These are phyloP conservation scores for Lepus europaeus DNA, from an alignment of 2,113 vertebrate species.

Conservation along the genomic window DNA sequence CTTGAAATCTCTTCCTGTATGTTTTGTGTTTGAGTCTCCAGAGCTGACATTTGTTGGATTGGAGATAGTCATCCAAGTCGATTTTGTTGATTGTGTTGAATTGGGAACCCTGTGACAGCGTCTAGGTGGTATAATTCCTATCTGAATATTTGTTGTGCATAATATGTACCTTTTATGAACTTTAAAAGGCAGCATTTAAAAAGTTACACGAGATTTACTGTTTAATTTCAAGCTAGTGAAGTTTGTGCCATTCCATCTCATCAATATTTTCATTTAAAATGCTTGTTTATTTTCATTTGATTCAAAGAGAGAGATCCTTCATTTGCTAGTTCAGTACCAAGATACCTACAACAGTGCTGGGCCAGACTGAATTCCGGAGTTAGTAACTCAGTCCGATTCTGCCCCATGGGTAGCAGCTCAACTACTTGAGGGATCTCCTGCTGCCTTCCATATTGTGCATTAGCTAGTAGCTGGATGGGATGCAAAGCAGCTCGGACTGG, in stretches of 20 bases:
- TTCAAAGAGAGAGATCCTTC: too few species aligned
- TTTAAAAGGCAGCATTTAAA: background rate
- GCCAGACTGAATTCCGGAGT: too few species aligned
- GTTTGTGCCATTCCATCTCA: background rate
- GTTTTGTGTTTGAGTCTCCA: constrained; percentile 18
- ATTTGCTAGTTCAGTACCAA: too few species aligned
- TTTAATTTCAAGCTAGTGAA: constrained; percentile 14
- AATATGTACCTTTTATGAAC: background rate
- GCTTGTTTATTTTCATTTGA: too few species aligned
- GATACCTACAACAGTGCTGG: too few species aligned
- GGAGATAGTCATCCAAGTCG: background rate
- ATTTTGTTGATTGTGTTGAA: background rate
- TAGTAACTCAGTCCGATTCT: too few species aligned
- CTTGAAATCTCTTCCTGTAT: background rate
- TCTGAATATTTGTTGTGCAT: background rate
- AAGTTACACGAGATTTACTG: background rate
- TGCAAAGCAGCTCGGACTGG: too few species aligned
- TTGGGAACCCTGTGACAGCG: background rate
- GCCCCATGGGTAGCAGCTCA: too few species aligned
- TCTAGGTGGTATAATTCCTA: background rate
- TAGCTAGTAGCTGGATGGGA: too few species aligned
- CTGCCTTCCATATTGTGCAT: too few species aligned
- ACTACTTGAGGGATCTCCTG: too few species aligned
- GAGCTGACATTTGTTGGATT: background rate
- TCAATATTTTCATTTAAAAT: background rate